These are phyloP conservation scores for Rutpela maculata DNA, from an alignment of 2,888 invertebrate genomes.

Conservation along the genomic window DNA sequence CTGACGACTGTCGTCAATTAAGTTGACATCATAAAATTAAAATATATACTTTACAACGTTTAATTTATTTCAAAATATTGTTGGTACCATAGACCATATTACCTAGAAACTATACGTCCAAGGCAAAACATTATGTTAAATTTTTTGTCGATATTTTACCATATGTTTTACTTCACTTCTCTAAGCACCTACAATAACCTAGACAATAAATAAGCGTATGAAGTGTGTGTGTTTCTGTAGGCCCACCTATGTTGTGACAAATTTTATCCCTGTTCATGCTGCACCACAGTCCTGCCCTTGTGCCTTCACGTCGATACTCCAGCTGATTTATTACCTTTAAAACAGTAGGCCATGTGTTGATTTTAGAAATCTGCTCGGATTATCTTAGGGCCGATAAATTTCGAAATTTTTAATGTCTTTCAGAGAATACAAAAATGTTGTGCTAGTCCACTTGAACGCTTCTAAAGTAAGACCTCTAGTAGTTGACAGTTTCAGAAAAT, in stretches of 20 bases:
- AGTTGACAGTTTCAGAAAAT: too few relatives aligned
- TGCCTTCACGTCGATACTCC: constrained; percentile 1
- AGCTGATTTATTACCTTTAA: constrained; percentile 51
- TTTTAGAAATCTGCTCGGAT: constrained; percentile 53
- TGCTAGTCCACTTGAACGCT: neutral
- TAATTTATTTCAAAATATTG: too few relatives aligned
- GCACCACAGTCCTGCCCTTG: constrained; percentile 47
- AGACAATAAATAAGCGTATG: constrained; percentile 44
- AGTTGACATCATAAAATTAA: too few relatives aligned
- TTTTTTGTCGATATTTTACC: neutral
- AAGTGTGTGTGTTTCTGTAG: constrained; percentile 30
- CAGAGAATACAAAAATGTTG: constrained; percentile 13
- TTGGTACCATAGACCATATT: neutral
- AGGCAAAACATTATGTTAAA: neutral
- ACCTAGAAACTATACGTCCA: neutral
- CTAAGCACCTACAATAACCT: constrained; percentile 44
- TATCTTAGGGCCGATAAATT: constrained; percentile 39
- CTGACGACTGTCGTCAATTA: too few relatives aligned
- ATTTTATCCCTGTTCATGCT: constrained; percentile 49
- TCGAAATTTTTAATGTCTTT: neutral
- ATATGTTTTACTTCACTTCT: constrained; percentile 36
- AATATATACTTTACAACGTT: too few relatives aligned
- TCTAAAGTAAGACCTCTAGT: too few relatives aligned
- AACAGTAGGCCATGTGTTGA: constrained; percentile 64
- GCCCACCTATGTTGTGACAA: constrained; percentile 60